These are phyloP conservation scores for Melopsittacus undulatus DNA, from an alignment of 2,797 vertebrate species.

Conservation along the genomic window DNA sequence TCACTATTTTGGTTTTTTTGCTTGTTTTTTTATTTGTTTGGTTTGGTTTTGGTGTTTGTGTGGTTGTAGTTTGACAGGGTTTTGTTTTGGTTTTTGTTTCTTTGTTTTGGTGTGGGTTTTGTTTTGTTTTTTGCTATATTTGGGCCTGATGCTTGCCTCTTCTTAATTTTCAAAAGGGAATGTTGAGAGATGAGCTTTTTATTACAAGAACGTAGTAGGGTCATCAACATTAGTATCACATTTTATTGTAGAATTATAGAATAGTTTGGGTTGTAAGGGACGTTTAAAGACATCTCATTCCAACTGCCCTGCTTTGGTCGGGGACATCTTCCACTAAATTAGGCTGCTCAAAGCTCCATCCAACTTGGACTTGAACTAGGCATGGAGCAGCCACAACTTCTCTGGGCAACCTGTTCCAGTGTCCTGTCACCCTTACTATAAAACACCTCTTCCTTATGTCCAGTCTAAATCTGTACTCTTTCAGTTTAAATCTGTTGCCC, in stretches of 20 bases:
- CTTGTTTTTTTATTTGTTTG: neutral
- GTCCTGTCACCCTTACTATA: neutral
- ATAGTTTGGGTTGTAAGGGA: accelerated
- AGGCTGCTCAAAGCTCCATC: neutral
- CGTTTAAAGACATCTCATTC: neutral
- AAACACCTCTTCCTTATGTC: neutral
- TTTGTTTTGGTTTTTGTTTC: neutral
- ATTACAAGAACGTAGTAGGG: neutral
- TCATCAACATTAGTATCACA: neutral
- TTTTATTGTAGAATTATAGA: neutral
- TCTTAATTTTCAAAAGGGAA: neutral
- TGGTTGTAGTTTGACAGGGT: neutral
- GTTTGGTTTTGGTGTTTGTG: neutral
- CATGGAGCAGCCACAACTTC: neutral
- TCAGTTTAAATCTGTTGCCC: neutral
- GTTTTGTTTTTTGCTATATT: neutral
- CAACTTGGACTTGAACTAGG: accelerated
- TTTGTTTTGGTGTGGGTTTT: neutral
- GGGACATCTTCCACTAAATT: neutral
- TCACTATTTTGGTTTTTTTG: neutral
- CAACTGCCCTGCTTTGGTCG: neutral
- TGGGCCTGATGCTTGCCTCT: neutral
- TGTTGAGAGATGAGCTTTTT: neutral
- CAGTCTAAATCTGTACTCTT: neutral
- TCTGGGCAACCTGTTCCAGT: neutral